These are phyloP conservation scores for Calliopum simillimum DNA, from an alignment of 2,888 invertebrate species.

Conservation along the genomic window DNA sequence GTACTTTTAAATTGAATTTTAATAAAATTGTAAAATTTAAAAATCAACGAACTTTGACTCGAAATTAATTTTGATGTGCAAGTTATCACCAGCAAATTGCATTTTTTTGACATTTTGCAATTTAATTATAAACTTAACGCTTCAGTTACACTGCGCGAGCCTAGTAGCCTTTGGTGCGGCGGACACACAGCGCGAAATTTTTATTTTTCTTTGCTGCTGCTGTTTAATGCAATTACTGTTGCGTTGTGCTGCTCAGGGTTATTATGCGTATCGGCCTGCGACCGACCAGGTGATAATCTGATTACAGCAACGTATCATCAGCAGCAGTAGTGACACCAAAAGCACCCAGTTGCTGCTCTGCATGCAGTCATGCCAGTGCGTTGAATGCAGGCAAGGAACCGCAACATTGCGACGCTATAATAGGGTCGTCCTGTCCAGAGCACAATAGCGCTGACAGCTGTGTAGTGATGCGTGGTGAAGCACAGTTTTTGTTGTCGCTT, in stretches of 20 bases:
- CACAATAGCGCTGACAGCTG: too few relatives aligned
- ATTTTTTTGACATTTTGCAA: conserved; percentile 11
- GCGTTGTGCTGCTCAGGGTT: neutral
- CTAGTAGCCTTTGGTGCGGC: neutral
- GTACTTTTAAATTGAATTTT: neutral
- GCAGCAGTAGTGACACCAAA: neutral
- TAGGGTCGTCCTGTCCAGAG: neutral
- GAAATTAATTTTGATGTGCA: conserved; percentile 10
- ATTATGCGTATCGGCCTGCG: conserved; percentile 25
- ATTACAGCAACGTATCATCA: conserved; percentile 26
- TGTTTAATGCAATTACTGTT: conserved; percentile 37
- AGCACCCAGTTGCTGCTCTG: too few relatives aligned
- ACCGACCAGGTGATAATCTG: conserved; percentile 42
- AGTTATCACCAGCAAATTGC: conserved; percentile 9
- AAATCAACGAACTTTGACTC: conserved; percentile 9
- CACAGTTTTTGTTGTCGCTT: too few relatives aligned
- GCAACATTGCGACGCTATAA: neutral
- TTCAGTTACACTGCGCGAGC: neutral
- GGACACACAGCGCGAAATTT: neutral
- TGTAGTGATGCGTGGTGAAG: too few relatives aligned
- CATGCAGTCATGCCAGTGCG: too few relatives aligned
- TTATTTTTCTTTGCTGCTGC: conserved; percentile 22
- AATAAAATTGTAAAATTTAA: neutral
- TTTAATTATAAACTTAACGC: conserved; percentile 10
- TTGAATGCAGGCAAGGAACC: neutral